Conservation (phyloP, 2,888 invertebrate species). For the Agelastica alni region DNA sequence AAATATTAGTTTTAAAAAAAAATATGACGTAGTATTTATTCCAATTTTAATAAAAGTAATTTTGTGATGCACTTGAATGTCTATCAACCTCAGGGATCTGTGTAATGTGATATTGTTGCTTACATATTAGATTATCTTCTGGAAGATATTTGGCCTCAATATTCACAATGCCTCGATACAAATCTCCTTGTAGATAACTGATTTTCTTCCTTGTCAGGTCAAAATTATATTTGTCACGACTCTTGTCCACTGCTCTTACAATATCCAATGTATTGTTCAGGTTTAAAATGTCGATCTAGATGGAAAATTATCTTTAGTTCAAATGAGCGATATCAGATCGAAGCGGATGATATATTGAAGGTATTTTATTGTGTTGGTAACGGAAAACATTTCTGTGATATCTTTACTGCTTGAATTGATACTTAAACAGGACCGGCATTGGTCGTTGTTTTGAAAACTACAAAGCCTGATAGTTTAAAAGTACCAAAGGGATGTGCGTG, state of each 20-base stretch:
- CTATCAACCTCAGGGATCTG: no score
- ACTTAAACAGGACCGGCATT: no score
- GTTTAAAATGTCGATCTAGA: conserved; percentile 28
- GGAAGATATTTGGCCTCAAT: conserved; percentile 28
- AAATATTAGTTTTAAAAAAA: no score
- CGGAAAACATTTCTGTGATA: no score
- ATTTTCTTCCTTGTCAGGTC: conserved; percentile 23
- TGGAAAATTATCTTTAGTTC: background rate
- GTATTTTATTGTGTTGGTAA: no score
- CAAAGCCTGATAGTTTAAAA: no score
- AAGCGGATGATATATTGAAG: background rate
- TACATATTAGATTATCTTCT: conserved; percentile 31
- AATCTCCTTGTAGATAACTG: conserved; percentile 14
- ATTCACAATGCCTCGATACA: conserved; percentile 25
- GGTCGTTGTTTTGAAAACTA: no score
- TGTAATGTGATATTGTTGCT: conserved; percentile 15
- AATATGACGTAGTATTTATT: no score
- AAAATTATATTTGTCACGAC: conserved; percentile 27
- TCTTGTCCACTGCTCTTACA: conserved; percentile 25
- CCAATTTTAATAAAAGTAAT: no score
- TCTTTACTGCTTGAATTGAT: no score
- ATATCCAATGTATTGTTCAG: conserved; percentile 29
- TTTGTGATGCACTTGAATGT: no score
- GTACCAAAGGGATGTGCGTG: no score
- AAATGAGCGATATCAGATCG: background rate